A percentile compares a stretch with the other conserved stretches of the same genome.
These are phyloP conservation scores for Meloidogyne chitwoodi DNA, from an alignment of 1,140 invertebrate genomes.

Conservation along the genomic window DNA sequence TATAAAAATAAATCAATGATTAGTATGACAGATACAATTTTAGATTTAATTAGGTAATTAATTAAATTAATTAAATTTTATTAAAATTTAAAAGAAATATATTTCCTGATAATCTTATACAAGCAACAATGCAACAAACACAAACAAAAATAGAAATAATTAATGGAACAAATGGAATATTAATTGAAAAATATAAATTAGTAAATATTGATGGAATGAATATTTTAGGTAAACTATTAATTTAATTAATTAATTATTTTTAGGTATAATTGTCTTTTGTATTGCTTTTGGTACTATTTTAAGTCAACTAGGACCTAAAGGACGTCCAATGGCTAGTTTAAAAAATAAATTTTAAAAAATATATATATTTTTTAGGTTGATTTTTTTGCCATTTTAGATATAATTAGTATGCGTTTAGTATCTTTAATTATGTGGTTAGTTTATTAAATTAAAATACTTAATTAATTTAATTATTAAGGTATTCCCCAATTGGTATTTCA, in stretches of 20 bases:
- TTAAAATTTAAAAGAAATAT: slow-evolving; percentile 46
- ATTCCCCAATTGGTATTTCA: slow-evolving; percentile 83
- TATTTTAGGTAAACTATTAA: slow-evolving; percentile 49
- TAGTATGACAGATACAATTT: slow-evolving; percentile 76
- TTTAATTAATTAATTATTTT: slow-evolving; percentile 1
- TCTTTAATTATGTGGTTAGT: slow-evolving; percentile 78
- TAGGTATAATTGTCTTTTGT: slow-evolving; percentile 64
- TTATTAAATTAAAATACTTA: neutral
- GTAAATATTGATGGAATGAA: slow-evolving; percentile 48
- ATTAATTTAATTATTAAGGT: slow-evolving; percentile 65
- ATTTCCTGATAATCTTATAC: slow-evolving; percentile 56
- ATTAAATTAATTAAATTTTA: neutral
- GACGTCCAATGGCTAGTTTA: slow-evolving; percentile 54
- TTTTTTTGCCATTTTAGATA: slow-evolving; percentile 63
- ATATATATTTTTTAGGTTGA: slow-evolving; percentile 43
- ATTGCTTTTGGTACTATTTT: slow-evolving; percentile 64
- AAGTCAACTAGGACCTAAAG: slow-evolving; percentile 60
- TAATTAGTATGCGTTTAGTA: slow-evolving; percentile 67
- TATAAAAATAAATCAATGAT: slow-evolving; percentile 59
- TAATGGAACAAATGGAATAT: neutral
- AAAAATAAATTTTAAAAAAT: neutral
- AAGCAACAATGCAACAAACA: slow-evolving; percentile 41
- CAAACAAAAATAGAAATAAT: slow-evolving; percentile 35
- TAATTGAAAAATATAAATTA: slow-evolving; percentile 2
- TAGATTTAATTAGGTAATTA: slow-evolving; percentile 83